Evolutionary conservation across 2,113 vertebrate species (phyloP).

Genomic region (Platichthys stellatus): DNA sequence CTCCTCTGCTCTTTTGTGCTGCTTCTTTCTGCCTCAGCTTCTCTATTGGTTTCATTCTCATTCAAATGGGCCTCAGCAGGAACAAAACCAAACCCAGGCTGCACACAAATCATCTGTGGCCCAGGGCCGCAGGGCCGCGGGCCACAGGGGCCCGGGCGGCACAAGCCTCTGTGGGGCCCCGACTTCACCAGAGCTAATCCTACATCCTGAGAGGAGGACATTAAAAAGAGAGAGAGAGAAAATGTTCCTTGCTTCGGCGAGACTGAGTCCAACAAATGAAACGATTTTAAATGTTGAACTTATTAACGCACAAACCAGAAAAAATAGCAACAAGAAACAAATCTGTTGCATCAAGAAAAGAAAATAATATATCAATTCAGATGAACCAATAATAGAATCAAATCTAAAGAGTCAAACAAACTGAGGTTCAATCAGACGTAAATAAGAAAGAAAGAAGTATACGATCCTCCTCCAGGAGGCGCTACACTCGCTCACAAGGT

Average conservation of each 20-base stretch:
- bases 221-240: no score
- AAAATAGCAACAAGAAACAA: no score
- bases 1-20: conserved; percentile 96
- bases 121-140: conserved; percentile 47
- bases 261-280: no score
- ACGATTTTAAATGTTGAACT: no score
- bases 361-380: no score
- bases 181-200: conserved; percentile 4
- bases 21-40: conserved; percentile 97
- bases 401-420: no score
- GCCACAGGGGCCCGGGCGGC: conserved; percentile 16
- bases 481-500: neutral
- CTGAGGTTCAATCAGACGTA: no score
- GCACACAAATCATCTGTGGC: conserved; percentile 66
- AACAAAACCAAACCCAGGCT: conserved; percentile 89
- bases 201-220: conserved; percentile 1
- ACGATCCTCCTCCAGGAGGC: neutral
- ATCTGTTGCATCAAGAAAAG: no score
- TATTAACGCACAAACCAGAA: no score
- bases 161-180: conserved; percentile 49
- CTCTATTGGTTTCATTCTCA: conserved; percentile 96
- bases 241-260: no score
- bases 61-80: conserved; percentile 97
- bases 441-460: no score
- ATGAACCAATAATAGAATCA: no score